A percentile compares a stretch with the other conserved stretches of the same genome.
These are phyloP conservation scores for Nibea albiflora DNA, from an alignment of 2,113 vertebrate genomes.

Conservation along the genomic window DNA sequence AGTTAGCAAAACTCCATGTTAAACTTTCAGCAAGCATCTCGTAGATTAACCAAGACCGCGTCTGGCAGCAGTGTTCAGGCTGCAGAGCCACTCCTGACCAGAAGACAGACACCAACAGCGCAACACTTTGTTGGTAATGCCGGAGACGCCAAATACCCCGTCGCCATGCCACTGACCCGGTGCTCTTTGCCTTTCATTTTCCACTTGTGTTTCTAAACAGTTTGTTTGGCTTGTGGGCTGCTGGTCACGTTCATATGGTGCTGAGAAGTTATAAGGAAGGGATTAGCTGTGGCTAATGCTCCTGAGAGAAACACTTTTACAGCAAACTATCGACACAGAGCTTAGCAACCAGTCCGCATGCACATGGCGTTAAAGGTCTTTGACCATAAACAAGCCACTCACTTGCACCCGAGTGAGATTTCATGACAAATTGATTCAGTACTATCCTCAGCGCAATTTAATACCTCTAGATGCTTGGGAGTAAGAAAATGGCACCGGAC, in stretches of 20 bases:
- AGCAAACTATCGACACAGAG: constrained; percentile 27
- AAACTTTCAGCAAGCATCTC: not conserved
- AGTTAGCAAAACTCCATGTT: not conserved
- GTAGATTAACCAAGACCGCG: not conserved
- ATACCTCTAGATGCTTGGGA: not conserved
- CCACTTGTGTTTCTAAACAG: constrained; percentile 23
- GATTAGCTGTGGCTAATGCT: constrained; percentile 46
- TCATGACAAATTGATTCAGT: too few species aligned
- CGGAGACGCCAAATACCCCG: not conserved
- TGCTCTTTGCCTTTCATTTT: constrained; percentile 20
- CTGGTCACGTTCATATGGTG: constrained; percentile 53
- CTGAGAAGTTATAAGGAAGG: constrained; percentile 42
- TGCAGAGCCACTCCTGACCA: not conserved
- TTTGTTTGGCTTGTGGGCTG: constrained; percentile 16
- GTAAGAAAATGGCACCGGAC: not conserved
- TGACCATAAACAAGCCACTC: not conserved
- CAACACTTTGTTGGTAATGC: not conserved
- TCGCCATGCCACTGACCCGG: not conserved
- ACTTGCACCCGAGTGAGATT: not conserved
- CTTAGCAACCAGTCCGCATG: not conserved
- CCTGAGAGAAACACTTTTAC: constrained; percentile 49
- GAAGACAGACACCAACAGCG: not conserved
- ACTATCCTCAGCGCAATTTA: not conserved
- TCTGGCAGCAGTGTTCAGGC: not conserved
- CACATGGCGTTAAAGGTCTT: not conserved